Evolutionary conservation across 2,113 vertebrate genomes (phyloP).

Genomic region (Hemiscyllium ocellatum): DNA sequence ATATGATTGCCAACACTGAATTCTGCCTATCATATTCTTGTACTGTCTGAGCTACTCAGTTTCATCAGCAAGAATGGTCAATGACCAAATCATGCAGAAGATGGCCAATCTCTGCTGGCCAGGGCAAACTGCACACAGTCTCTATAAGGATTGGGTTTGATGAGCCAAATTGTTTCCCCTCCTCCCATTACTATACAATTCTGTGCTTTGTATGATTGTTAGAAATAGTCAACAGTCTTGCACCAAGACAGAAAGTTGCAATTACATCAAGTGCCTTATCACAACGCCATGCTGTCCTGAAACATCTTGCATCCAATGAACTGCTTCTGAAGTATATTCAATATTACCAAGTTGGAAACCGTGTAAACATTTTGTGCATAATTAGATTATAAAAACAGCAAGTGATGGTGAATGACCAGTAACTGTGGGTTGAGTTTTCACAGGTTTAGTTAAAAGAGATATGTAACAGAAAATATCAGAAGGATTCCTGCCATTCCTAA

Average conservation of each 20-base stretch:
- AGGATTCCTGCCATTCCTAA: not conserved
- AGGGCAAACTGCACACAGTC: not conserved
- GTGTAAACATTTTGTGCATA: not conserved
- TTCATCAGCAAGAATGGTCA: not conserved
- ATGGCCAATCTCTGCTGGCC: not conserved
- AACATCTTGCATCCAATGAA: not conserved
- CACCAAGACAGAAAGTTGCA: not conserved
- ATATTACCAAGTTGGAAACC: not conserved
- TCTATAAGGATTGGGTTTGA: not conserved
- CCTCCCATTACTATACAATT: not conserved
- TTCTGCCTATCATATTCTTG: not conserved
- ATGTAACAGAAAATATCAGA: not conserved
- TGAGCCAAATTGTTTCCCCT: not conserved
- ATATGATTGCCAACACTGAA: not conserved
- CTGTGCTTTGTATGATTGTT: not conserved
- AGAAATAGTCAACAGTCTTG: not conserved
- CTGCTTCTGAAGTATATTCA: not conserved
- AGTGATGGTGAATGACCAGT: not conserved
- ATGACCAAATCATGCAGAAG: not conserved
- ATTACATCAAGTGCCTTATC: not conserved
- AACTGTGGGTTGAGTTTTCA: not conserved
- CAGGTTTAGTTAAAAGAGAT: not conserved
- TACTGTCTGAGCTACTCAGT: not conserved
- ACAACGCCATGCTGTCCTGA: not conserved
- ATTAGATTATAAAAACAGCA: not conserved